Evolutionary conservation across 2,888 invertebrate genomes (phyloP), one percentile per base, ranked within the genome.

Genomic region (Bombyx huttoni): DNA sequence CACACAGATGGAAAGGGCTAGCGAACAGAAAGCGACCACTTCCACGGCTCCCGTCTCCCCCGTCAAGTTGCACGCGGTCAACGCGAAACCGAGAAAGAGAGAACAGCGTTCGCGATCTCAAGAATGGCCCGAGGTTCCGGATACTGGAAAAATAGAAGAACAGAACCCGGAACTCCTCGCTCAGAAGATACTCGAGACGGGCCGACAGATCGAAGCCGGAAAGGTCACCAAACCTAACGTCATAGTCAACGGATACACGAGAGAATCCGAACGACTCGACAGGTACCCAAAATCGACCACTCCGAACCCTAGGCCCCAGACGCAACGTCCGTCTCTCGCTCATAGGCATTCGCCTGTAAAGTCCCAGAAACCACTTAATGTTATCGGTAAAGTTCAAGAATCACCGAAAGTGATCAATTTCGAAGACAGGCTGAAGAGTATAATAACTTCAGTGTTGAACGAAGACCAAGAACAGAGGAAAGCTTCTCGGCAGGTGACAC

Each of bases 121-220:
- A 69, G 96, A 96, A 70, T 96, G 96, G 96, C 96, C 96, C 0
- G 96, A 96, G 65, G 94, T 96, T 35, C 96, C 96, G 1, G 96
- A 96, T 64, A 92, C 96, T 51, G 95, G 94, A 1, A 96, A 96
- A 80, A 96, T 96, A 55, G 95, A 96, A 70, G 97, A 97, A 73
- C 96, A 96, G 73, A 96, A 97, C 81, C 96, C 96, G 0, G 96
- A 96, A 78, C 91, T 96, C 51, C 83, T 96, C 52, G 96, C 96
- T 0, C 95, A 95, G 76, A 97, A 97, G 76, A 96, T 97, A 60
- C 83, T 96, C 46, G 96, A 96, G 78, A 96, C 95, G 0, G 96
- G 96, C 7, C 89, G 96, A 1, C 96, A 96, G 83, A 94, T 96
- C 55, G 96, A 97, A 81, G 95, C 96, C 7, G 94, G 94, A 47